Evolutionary conservation across 2,888 invertebrate genomes (phyloP).

Genomic region (Camponotus fellah): DNA sequence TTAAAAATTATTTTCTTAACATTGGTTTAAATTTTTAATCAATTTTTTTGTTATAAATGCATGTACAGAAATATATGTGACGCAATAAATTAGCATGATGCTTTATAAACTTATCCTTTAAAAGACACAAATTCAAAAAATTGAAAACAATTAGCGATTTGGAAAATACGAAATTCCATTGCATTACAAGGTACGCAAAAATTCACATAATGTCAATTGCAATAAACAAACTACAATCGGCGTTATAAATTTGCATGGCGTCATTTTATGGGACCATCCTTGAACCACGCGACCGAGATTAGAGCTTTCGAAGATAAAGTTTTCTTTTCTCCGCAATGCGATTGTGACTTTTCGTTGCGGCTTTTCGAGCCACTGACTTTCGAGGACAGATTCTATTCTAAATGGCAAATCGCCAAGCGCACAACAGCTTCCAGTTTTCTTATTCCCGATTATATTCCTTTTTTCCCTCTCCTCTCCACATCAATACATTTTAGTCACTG

Average conservation of each 20-base stretch:
- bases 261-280: slow-evolving; percentile 18
- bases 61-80: background rate
- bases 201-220: background rate
- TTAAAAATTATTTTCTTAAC: background rate
- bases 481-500: slow-evolving; percentile 32
- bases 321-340: slow-evolving; percentile 23
- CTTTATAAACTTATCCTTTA: background rate
- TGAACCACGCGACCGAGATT: slow-evolving; percentile 35
- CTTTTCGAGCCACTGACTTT: slow-evolving; percentile 25
- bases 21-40: background rate
- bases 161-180: background rate
- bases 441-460: background rate
- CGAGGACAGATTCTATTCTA: background rate
- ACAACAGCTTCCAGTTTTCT: slow-evolving; percentile 13
- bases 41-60: background rate
- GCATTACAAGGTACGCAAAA: background rate
- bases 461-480: background rate
- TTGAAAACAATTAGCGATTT: background rate
- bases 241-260: slow-evolving; percentile 28
- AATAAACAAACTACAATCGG: slow-evolving; percentile 18
- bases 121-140: background rate
- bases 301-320: slow-evolving; percentile 26
- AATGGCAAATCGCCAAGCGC: slow-evolving; percentile 17
- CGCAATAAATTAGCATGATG: background rate
- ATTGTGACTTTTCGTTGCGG: slow-evolving; percentile 28